These are phyloP conservation scores for Lucifuga dentata DNA, from an alignment of 2,113 vertebrate species.

Conservation along the genomic window DNA sequence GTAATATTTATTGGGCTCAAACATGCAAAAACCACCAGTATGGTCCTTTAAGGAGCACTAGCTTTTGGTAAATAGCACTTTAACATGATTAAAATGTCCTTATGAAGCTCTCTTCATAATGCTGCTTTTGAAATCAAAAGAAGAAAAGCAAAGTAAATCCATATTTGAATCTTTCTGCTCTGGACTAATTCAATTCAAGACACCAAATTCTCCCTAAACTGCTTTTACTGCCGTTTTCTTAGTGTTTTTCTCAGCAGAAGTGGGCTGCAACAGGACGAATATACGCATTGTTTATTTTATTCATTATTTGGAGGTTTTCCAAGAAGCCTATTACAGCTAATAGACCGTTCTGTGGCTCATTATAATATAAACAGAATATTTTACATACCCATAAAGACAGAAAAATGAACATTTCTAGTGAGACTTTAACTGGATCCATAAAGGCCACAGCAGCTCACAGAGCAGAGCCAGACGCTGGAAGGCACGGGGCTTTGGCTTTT, in stretches of 20 bases:
- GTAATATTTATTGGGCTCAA: too few species aligned
- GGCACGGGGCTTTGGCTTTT: slow-evolving; percentile 60
- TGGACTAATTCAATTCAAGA: slow-evolving; percentile 52
- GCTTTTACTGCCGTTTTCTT: slow-evolving; percentile 47
- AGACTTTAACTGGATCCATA: slow-evolving; percentile 66
- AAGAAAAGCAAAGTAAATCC: slow-evolving; percentile 27
- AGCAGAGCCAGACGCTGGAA: slow-evolving; percentile 48
- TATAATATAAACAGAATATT: slow-evolving; percentile 75
- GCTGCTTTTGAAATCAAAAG: slow-evolving; percentile 19
- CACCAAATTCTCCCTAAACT: slow-evolving; percentile 47
- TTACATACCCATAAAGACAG: slow-evolving; percentile 70
- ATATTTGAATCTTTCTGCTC: slow-evolving; percentile 41
- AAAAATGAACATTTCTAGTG: slow-evolving; percentile 60
- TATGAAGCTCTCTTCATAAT: slow-evolving; percentile 31
- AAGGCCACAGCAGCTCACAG: slow-evolving; percentile 44
- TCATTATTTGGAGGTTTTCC: slow-evolving; percentile 60
- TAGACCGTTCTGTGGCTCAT: slow-evolving; percentile 54
- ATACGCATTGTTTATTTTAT: slow-evolving; percentile 66
- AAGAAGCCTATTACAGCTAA: slow-evolving; percentile 61
- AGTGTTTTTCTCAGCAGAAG: slow-evolving; percentile 16
- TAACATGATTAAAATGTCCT: slow-evolving; percentile 27
- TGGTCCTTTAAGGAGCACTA: slow-evolving; percentile 1
- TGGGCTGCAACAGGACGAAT: slow-evolving; percentile 43
- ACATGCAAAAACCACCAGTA: too few species aligned
- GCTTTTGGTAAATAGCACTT: slow-evolving; percentile 12